Evolutionary conservation across 2,113 vertebrate species (phyloP).

Genomic region (Ageneiosus marmoratus): DNA sequence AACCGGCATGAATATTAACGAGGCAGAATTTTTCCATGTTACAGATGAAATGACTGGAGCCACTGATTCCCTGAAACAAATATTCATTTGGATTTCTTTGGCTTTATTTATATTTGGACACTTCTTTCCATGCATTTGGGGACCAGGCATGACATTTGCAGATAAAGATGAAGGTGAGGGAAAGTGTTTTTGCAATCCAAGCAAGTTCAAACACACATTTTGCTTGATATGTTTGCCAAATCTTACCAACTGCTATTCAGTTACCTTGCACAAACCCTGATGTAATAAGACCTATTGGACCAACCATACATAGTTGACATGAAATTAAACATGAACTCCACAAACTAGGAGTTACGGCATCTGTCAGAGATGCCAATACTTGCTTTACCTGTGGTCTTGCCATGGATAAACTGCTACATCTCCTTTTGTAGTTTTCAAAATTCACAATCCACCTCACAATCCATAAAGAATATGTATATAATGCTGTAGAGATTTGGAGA

Average conservation of each 20-base stretch:
- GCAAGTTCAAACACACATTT: neutral
- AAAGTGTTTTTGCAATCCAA: neutral
- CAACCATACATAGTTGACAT: neutral
- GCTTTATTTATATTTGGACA: neutral
- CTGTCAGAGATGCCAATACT: neutral
- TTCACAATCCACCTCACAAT: no score
- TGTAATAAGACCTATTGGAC: neutral
- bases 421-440: neutral
- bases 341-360: neutral
- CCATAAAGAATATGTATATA: neutral
- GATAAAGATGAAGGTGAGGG: neutral
- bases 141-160: neutral
- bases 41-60: neutral
- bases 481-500: neutral
- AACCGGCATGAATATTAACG: conserved; percentile 28
- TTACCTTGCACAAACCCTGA: neutral
- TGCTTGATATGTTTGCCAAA: neutral
- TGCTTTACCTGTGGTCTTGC: no score
- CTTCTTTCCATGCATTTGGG: neutral
- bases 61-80: conserved; percentile 3
- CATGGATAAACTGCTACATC: no score
- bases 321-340: neutral
- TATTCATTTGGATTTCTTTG: neutral
- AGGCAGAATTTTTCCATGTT: conserved; percentile 15
- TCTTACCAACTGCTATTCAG: neutral